phyloP scores from a whole-genome alignment of 2,113 vertebrate genomes.

The Apodemus speciosus region DNA sequence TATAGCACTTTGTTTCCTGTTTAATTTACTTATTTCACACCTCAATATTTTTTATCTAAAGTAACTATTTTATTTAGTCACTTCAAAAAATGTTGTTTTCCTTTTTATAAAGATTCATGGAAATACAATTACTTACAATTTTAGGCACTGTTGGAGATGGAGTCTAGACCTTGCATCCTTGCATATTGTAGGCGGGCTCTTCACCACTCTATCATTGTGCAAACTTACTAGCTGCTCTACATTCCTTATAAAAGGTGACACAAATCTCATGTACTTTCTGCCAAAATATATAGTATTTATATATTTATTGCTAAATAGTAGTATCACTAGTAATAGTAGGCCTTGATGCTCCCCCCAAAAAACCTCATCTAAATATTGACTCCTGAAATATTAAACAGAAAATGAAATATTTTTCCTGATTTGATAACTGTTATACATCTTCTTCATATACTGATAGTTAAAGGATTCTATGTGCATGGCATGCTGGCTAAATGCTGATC shows the following conservation, averaged over 20 bases:
- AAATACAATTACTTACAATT: background rate
- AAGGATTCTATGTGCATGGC: background rate
- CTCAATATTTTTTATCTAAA: background rate
- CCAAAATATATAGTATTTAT: background rate
- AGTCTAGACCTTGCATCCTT: background rate
- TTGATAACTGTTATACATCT: background rate
- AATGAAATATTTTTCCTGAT: background rate
- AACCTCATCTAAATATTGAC: background rate
- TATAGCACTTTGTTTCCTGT: constrained; percentile 36
- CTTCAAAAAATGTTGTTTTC: background rate
- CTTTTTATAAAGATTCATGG: background rate
- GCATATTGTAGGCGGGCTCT: fast-evolving
- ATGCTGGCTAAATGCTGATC: background rate
- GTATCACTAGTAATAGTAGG: background rate
- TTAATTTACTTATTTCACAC: constrained; percentile 34
- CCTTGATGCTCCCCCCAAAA: background rate
- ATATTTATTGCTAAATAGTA: background rate
- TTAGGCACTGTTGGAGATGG: background rate
- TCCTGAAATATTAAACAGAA: background rate
- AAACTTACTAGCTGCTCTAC: background rate
- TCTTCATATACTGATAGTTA: background rate
- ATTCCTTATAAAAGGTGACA: background rate
- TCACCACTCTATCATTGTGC: too few relatives aligned
- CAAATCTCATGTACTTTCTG: background rate
- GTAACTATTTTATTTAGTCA: background rate